Base-by-base conservation (phyloP, 2,113 vertebrate genomes). In the Pseudolaguvia tuberculata region DNA sequence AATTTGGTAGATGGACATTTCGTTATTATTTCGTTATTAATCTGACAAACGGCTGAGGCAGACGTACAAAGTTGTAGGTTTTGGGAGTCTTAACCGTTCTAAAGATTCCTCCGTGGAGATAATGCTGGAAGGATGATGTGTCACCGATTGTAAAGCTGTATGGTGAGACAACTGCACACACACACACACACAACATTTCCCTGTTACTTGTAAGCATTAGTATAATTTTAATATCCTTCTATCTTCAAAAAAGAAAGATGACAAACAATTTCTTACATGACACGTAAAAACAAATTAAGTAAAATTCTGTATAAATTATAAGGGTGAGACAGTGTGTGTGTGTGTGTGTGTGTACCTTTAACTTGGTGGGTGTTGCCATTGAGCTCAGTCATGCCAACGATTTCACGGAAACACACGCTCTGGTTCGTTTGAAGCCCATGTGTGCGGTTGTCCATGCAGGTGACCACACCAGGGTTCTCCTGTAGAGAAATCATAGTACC, bases 401-500 rank as follows among this genome's bases (percentile, higher is more conserved):
- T 89, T 89, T 99, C 97, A 82, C 93, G 90, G 80, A 99, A 97
- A 55, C 93, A 88, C 82, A 99, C 84, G 45, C 90, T 93, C 57
- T 99, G 94, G 47, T 96, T 95, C 0, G 93, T 94, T 89, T 99
- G 93, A 31, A 99, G 90, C 59, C 94, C 95, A 67, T 99, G 97
- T 25, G 93, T 93, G 74, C 87, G 92, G 86, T 92, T 95, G 87
- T 99, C 97, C 91, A 99, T 93, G 82, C 96, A 98, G 47, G 92
- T 95, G 51, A 99, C 93, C 71, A 98, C 90, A 25, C 95, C 97
- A 81, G 93, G 93, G 85, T 90, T 93, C 45, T 85, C 88, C 91
- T 92, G 2, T 12, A 62, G 35, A 42, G 1, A 42, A 1, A 35
- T 35, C 3, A 42, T 42, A 42, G 39, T 42, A 9, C 39, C 39